Conservation (phyloP, 2,113 vertebrate species). For the Cryptotis parvus region DNA sequence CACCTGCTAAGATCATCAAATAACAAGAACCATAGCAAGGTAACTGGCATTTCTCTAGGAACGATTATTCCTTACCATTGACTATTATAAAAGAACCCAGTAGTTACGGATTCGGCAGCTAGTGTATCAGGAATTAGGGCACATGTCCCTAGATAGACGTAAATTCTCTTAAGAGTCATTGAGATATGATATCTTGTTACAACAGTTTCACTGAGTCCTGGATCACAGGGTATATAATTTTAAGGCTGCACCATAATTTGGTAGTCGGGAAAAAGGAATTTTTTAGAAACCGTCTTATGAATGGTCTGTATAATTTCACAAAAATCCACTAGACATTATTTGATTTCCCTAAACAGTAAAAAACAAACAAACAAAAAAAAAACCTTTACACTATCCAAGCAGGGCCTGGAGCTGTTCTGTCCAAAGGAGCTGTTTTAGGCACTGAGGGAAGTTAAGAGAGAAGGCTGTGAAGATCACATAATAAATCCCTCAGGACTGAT, state of each 20-base stretch:
- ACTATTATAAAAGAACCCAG: background rate
- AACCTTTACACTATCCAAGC: background rate
- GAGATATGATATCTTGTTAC: background rate
- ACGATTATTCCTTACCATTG: background rate
- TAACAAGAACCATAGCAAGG: background rate
- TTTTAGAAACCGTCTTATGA: slow-evolving; percentile 44
- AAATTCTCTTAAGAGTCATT: background rate
- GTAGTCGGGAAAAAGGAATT: background rate
- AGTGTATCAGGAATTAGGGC: background rate
- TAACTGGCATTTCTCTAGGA: background rate
- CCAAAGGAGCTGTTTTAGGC: background rate
- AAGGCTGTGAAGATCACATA: background rate
- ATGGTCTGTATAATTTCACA: background rate
- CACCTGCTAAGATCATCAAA: slow-evolving; percentile 9
- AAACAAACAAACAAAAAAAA: too few relatives aligned
- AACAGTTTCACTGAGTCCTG: background rate
- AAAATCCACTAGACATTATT: slow-evolving; percentile 1
- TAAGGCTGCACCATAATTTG: background rate
- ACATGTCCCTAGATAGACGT: background rate
- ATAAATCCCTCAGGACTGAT: background rate
- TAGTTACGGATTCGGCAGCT: background rate
- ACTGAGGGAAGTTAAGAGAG: background rate
- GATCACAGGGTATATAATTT: background rate
- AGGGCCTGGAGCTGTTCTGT: background rate
- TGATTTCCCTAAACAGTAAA: background rate